Evolutionary conservation across 1,140 invertebrate genomes (phyloP).

Genomic region (Habropoda laboriosa): DNA sequence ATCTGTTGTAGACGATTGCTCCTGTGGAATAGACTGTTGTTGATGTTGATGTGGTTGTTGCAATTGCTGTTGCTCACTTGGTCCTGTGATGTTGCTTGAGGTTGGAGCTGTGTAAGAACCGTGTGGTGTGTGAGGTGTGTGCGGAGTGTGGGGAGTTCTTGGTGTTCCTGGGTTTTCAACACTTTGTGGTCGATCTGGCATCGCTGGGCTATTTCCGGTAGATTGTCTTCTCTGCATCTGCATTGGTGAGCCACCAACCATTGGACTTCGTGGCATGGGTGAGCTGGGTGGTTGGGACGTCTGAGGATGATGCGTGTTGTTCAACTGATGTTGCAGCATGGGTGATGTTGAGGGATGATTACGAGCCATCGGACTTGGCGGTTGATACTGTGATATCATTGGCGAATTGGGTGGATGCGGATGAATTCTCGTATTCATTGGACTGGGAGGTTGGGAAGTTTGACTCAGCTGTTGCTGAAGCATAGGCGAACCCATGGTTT

Average conservation of each 20-base stretch:
- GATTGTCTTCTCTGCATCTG: conserved; percentile 82
- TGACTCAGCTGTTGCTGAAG: conserved; percentile 80
- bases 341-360: conserved; percentile 79
- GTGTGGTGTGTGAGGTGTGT: conserved; percentile 69
- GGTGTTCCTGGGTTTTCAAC: conserved; percentile 84
- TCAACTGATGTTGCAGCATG: conserved; percentile 78
- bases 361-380: conserved; percentile 79
- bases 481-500: conserved; percentile 83
- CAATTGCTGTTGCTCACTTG: conserved; percentile 72
- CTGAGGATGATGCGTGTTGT: conserved; percentile 75
- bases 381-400: conserved; percentile 79
- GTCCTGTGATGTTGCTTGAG: conserved; percentile 71
- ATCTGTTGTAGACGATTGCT: conserved; percentile 60
- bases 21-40: conserved; percentile 65
- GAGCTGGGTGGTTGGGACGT: conserved; percentile 78
- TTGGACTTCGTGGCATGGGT: conserved; percentile 83
- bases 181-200: conserved; percentile 83
- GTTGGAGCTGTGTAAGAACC: conserved; percentile 69
- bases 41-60: conserved; percentile 74
- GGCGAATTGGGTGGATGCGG: conserved; percentile 79
- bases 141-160: conserved; percentile 78
- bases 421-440: conserved; percentile 76
- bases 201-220: conserved; percentile 83
- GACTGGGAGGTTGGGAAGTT: conserved; percentile 79
- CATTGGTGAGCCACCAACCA: conserved; percentile 82